phyloP scores from a whole-genome alignment of 1,140 invertebrate species.

The Polypedilum vanderplanki region DNA sequence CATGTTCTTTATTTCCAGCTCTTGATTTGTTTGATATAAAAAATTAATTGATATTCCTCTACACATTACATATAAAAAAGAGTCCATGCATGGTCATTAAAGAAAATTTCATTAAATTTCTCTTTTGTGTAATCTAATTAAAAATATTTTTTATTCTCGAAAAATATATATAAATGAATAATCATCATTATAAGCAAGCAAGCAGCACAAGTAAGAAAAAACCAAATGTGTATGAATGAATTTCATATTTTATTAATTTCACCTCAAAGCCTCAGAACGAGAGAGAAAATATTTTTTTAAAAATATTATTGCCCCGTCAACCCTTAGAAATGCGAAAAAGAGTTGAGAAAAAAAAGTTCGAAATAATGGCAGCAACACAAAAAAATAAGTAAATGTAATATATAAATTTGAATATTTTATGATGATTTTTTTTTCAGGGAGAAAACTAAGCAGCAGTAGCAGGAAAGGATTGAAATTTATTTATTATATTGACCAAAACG shows the following conservation, averaged over 20 bases:
- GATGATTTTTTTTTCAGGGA: background rate
- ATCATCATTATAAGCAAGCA: background rate
- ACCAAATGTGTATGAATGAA: background rate
- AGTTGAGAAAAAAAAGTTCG: no score
- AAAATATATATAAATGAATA: background rate
- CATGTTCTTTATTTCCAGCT: no score
- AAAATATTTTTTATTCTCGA: background rate
- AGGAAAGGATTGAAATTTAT: slow-evolving; percentile 19
- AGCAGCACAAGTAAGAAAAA: background rate
- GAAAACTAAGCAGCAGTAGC: background rate
- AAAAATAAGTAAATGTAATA: slow-evolving; percentile 8
- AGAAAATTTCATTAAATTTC: background rate
- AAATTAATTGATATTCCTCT: slow-evolving; percentile 23
- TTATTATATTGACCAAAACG: background rate
- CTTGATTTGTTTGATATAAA: background rate
- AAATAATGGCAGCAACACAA: background rate
- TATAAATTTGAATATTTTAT: slow-evolving; percentile 20
- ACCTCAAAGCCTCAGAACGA: slow-evolving; percentile 16
- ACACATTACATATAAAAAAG: background rate
- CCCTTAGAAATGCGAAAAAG: slow-evolving; percentile 14
- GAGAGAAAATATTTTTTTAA: background rate
- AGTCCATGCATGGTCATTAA: background rate
- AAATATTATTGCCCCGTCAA: slow-evolving; percentile 18
- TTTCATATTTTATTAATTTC: slow-evolving; percentile 20
- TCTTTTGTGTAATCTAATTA: background rate